These are phyloP conservation scores for Temnothorax ravouxi DNA, from an alignment of 2,888 invertebrate species.

Conservation along the genomic window DNA sequence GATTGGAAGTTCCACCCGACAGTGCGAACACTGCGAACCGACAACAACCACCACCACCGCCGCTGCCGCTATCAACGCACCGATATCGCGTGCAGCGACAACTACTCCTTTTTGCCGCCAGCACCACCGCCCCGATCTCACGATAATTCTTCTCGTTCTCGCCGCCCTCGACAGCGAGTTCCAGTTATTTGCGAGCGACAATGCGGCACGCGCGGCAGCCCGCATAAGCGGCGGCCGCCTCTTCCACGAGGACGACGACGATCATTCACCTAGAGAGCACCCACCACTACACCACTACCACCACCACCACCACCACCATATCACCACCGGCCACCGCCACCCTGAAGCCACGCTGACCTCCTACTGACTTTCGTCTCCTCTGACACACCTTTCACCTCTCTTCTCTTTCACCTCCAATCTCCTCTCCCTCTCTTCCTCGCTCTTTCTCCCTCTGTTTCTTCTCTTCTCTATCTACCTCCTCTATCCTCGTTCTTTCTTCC, in stretches of 20 bases:
- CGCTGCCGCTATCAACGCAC: conserved; percentile 39
- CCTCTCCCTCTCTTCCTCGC: conserved; percentile 31
- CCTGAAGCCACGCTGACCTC: conserved; percentile 75
- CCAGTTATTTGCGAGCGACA: conserved; percentile 69
- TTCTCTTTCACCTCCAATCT: too few relatives aligned
- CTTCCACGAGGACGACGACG: conserved; percentile 77
- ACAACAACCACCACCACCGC: conserved; percentile 58
- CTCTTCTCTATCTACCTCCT: conserved; percentile 17
- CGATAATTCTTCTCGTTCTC: conserved; percentile 28
- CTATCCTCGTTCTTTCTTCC: conserved; percentile 58
- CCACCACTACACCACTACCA: conserved; percentile 72
- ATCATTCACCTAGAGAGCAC: conserved; percentile 77
- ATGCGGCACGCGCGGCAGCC: conserved; percentile 74
- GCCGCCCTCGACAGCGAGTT: conserved; percentile 53
- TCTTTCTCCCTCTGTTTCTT: conserved; percentile 38
- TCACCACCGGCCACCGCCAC: conserved; percentile 72
- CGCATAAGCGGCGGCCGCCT: conserved; percentile 76
- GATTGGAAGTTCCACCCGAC: conserved; percentile 49
- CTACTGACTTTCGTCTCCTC: conserved; percentile 73
- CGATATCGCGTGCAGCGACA: conserved; percentile 59
- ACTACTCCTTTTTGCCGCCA: conserved; percentile 43
- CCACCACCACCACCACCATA: conserved; percentile 68
- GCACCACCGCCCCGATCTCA: conserved; percentile 20
- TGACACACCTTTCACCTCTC: conserved; percentile 63
- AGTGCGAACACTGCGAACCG: conserved; percentile 16